Base-by-base conservation (phyloP, 2,113 vertebrate genomes). In the Ctenodactylus gundi region DNA sequence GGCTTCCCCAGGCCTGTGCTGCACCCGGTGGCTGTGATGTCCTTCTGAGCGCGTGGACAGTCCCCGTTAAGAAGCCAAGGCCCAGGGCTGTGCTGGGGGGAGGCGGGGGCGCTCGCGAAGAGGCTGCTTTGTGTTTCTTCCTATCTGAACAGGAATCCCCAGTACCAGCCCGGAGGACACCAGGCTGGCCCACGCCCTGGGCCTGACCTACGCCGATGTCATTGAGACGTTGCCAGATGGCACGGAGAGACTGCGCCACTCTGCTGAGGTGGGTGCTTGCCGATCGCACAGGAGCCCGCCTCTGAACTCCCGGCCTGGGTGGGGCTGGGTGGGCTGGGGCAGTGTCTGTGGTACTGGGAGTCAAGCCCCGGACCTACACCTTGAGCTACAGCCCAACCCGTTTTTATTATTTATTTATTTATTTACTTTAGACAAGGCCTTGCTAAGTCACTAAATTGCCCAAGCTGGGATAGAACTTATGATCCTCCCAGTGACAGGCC, bases 171-270 rank as follows among this genome's bases (percentile, higher is more conserved):
- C 97, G 57, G 99, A 99, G 93, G 99, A 99, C 92, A 94, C 98
- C 46, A 73, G 94, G 62, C 93, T 99, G 70, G 99, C 99, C 68
- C 97, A 77, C 81, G 97, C 96, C 70, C 95, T 99, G 88, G 98
- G 98, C 62, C 97, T 99, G 87, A 65, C 93, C 51, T 99, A 99
- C 97, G 95, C 88, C 39, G 95, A 98, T 17, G 99, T 99, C 27
- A 98, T 99, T 88, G 98, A 99, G 97, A 98, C 41, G 0, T 75
- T 95, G 23, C 96, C 98, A 27, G 97, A 99, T 57, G 99, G 98
- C 65, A 98, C 98, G 5, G 98, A 99, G 96, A 99, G 96, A 51
- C 86, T 99, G 9, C 97, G 98, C 11, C 97, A 98, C 97, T 99
- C 99, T 81, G 98, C 97, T 5, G 98, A 99, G 99, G 99, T 99